These are phyloP conservation scores for Clusia tigrina DNA, from an alignment of 2,888 invertebrate species.

Conservation along the genomic window DNA sequence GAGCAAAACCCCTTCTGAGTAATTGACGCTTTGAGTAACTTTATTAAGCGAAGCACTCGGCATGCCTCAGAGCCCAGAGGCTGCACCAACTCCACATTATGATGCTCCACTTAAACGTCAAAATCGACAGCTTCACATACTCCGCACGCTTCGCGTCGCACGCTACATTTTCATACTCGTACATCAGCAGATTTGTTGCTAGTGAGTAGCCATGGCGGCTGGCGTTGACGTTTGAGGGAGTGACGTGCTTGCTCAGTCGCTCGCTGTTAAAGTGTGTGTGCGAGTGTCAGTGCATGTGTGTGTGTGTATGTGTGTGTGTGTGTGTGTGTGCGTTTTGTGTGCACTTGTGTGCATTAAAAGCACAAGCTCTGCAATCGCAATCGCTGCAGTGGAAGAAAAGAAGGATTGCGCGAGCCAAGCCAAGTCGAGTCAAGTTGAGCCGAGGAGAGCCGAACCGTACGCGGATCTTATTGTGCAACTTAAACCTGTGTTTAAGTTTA, in stretches of 20 bases:
- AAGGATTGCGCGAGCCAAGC: too few relatives aligned
- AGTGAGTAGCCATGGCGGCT: not conserved
- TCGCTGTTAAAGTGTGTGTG: too few relatives aligned
- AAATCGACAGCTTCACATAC: slow-evolving; percentile 38
- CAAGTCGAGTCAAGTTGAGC: too few relatives aligned
- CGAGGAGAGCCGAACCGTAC: too few relatives aligned
- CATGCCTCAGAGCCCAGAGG: not conserved
- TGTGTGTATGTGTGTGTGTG: too few relatives aligned
- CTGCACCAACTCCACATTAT: not conserved
- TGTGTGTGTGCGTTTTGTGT: not conserved
- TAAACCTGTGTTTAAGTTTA: slow-evolving; percentile 59
- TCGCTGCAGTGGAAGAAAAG: too few relatives aligned
- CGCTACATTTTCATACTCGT: not conserved
- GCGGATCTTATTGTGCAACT: slow-evolving; percentile 23
- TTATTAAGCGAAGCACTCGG: not conserved
- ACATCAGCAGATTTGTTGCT: not conserved
- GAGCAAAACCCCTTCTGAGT: not conserved
- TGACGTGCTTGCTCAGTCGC: not conserved
- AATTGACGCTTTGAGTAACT: slow-evolving; percentile 1
- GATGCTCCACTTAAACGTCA: slow-evolving; percentile 29
- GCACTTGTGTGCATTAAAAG: too few relatives aligned
- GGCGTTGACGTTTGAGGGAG: slow-evolving; percentile 41
- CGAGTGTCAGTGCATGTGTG: too few relatives aligned
- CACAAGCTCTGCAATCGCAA: too few relatives aligned
- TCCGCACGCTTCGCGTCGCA: not conserved